phyloP scores from a whole-genome alignment of 2,888 invertebrate species.

The Heliothis peltigera region DNA sequence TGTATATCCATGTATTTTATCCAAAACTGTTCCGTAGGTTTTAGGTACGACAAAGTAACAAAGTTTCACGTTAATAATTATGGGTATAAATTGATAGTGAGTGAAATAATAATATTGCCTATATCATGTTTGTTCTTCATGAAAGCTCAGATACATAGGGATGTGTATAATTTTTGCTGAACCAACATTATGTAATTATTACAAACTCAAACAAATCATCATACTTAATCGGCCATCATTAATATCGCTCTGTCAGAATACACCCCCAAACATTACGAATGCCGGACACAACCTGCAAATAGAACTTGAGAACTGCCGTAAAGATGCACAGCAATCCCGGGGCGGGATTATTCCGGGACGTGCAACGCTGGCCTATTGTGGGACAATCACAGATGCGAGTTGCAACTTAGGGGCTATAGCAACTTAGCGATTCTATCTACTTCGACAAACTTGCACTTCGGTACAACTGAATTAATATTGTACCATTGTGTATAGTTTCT shows the following conservation, averaged over 20 bases:
- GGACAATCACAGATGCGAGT: conserved; percentile 57
- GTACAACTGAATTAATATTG: conserved; percentile 19
- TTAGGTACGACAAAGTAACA: no score
- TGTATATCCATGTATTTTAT: no score
- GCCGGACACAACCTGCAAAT: conserved; percentile 62
- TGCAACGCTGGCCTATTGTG: conserved; percentile 56
- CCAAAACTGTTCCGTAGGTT: no score
- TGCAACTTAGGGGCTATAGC: conserved; percentile 39
- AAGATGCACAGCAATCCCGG: conserved; percentile 58
- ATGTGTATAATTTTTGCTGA: no score
- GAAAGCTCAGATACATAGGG: no score
- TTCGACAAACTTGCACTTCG: conserved; percentile 18
- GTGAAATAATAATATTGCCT: no score
- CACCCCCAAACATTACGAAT: conserved; percentile 52
- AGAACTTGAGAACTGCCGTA: conserved; percentile 62
- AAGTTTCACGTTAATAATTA: no score
- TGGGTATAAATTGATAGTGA: no score
- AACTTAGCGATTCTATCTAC: conserved; percentile 29
- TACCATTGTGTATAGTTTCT: not conserved
- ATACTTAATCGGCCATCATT: not conserved
- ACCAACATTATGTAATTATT: no score
- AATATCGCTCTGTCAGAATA: conserved; percentile 48
- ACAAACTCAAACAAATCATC: not conserved
- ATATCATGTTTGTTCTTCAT: no score
- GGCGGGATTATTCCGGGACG: conserved; percentile 47